Evolutionary conservation across 2,888 invertebrate genomes (phyloP).

Genomic region (Zygothrica quintamaculata): DNA sequence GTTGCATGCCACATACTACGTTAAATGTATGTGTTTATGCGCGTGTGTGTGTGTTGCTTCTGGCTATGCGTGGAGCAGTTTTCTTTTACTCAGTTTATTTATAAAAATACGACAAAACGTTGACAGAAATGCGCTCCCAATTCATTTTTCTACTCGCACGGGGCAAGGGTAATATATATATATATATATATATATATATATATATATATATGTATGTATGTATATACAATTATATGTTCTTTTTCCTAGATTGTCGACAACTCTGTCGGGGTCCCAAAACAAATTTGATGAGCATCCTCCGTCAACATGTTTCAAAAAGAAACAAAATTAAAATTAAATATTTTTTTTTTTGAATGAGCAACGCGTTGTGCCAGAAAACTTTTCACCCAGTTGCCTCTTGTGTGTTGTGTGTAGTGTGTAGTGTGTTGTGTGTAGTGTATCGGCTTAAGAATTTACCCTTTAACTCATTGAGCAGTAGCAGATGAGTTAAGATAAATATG

Average conservation of each 20-base stretch:
- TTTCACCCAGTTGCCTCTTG: slow-evolving; percentile 13
- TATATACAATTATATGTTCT: too few relatives aligned
- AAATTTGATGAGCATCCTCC: slow-evolving; percentile 67
- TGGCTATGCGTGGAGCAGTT: slow-evolving; percentile 47
- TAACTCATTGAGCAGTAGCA: slow-evolving; percentile 51
- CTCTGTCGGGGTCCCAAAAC: slow-evolving; percentile 66
- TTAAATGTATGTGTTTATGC: slow-evolving; percentile 14
- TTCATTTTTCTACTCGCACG: slow-evolving; percentile 44
- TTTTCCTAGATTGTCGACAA: slow-evolving; percentile 33
- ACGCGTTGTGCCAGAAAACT: slow-evolving; percentile 59
- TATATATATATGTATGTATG: too few relatives aligned
- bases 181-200: too few relatives aligned
- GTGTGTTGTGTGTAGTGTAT: slow-evolving; percentile 15
- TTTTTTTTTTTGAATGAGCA: slow-evolving; percentile 74
- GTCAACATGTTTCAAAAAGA: slow-evolving; percentile 20
- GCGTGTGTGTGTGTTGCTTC: slow-evolving; percentile 2
- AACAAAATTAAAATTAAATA: background rate
- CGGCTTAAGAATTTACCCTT: slow-evolving; percentile 49
- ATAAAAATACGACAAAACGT: slow-evolving; percentile 62
- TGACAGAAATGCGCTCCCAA: slow-evolving; percentile 62
- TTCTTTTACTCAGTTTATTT: slow-evolving; percentile 67
- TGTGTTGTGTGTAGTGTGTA: background rate
- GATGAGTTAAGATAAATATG: slow-evolving; percentile 60
- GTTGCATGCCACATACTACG: slow-evolving; percentile 15
- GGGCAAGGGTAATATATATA: slow-evolving; percentile 70